Conservation (phyloP, 2,888 invertebrate genomes). For the Volucella inanis region DNA sequence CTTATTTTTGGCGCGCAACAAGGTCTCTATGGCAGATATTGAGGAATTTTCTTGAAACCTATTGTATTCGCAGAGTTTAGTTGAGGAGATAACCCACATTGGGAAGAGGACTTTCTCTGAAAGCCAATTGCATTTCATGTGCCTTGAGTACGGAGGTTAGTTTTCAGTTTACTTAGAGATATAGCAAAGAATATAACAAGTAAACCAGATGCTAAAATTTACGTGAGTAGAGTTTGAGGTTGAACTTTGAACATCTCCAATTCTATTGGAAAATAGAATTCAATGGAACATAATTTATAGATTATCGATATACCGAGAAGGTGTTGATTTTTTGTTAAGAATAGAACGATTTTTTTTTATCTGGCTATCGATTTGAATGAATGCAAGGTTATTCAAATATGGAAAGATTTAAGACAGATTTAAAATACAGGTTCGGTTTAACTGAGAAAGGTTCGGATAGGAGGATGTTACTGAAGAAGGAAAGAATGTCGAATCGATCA, state of each 20-base stretch:
- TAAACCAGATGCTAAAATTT: slow-evolving; percentile 27
- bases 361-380: too few relatives aligned
- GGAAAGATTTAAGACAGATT: too few relatives aligned
- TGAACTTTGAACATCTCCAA: slow-evolving; percentile 1
- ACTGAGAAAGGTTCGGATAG: too few relatives aligned
- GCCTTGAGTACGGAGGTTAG: slow-evolving; percentile 6
- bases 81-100: slow-evolving; percentile 5
- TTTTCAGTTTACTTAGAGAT: neutral
- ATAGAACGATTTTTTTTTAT: neutral
- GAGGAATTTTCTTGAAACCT: slow-evolving; percentile 7
- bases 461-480: too few relatives aligned
- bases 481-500: too few relatives aligned
- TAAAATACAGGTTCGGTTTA: too few relatives aligned
- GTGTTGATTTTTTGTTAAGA: neutral
- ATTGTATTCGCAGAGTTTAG: slow-evolving; percentile 25
- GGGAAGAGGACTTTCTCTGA: neutral
- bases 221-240: neutral
- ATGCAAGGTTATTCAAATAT: too few relatives aligned
- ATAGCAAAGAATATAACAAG: neutral
- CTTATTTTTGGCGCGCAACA: slow-evolving; percentile 31
- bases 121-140: neutral
- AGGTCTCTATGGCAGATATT: slow-evolving; percentile 12
- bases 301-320: neutral
- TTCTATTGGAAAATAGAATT: neutral
- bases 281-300: slow-evolving; percentile 32